Evolutionary conservation across 2,113 vertebrate species (phyloP).

Genomic region (Prionailurus bengalensis): DNA sequence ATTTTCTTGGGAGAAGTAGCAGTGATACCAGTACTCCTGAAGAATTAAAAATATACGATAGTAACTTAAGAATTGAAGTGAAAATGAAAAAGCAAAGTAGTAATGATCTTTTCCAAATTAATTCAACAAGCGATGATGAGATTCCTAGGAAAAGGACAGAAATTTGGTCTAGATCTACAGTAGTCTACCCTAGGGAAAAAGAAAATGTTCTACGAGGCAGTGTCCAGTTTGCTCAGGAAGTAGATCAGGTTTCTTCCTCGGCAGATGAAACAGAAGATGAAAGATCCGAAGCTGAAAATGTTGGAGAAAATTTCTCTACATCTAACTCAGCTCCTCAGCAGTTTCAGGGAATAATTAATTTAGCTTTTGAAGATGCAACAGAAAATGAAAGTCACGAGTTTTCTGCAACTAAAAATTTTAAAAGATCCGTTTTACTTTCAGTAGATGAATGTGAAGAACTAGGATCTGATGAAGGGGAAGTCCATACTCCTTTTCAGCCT

Average conservation of each 20-base stretch:
- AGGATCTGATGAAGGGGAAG: constrained; percentile 93
- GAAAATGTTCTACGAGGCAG: constrained; percentile 81
- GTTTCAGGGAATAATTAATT: constrained; percentile 96
- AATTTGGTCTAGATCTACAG: constrained; percentile 88
- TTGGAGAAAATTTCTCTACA: constrained; percentile 82
- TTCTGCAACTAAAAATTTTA: constrained; percentile 91
- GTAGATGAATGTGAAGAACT: constrained; percentile 99
- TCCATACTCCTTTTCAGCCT: constrained; percentile 85
- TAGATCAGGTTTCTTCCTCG: constrained; percentile 94
- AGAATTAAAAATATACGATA: constrained; percentile 96
- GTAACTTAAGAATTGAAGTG: constrained; percentile 95
- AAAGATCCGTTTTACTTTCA: constrained; percentile 95
- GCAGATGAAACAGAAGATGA: constrained; percentile 97
- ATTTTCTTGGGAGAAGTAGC: constrained; percentile 98
- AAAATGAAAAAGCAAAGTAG: constrained; percentile 93
- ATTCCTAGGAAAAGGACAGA: constrained; percentile 89
- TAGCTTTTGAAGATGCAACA: constrained; percentile 95
- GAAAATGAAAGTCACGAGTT: constrained; percentile 92
- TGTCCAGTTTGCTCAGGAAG: constrained; percentile 87
- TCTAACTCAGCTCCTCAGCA: constrained; percentile 88
- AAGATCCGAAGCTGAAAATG: constrained; percentile 93
- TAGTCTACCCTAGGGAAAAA: constrained; percentile 82
- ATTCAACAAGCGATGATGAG: constrained; percentile 97
- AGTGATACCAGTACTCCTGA: constrained; percentile 99
- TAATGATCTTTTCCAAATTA: constrained; percentile 89